Evolutionary conservation across 2,888 invertebrate genomes (phyloP), one percentile per base, ranked within the genome.

Genomic region (Microchrysa polita): DNA sequence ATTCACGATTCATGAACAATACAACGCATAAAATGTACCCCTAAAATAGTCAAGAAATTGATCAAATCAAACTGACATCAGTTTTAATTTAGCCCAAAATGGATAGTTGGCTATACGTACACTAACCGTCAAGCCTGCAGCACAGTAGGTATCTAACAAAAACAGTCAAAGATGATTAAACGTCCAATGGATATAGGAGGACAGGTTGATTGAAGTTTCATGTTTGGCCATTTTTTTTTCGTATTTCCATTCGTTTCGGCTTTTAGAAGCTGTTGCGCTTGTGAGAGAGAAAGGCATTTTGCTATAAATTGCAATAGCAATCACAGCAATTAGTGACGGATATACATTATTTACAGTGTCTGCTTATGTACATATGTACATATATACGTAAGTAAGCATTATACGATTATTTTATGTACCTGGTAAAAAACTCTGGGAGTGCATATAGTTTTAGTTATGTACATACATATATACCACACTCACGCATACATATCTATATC

Each of bases 161-260:
- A 55, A 55, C n/a, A 23, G 48, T 22, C 22, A 1, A 48, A 67
- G 67, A 67, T 53, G 67, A 67, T 67, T 67, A 67, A 67, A 34
- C 53, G 40, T 52, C 20, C 55, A 34, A 34, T 34, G 55, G 53
- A 55, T 40, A 55, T 42, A 57, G 69, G 57, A 69, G 55, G 69
- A 69, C 69, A 69, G 69, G 69, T 69, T 69, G 55, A 69, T 69
- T 55, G 55, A 69, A 69, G 55, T 55, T 69, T 57, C 55, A 55
- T 69, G 69, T 55, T 69, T 18, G 23, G 69, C 34, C 22, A 23
- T 65, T 44, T 65, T 60, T 65, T 44, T 65, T 60, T 65, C 55
- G 10, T 20, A 20, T 55, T 55, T 10, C 18, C 5, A 55, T 55
- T 20, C 7, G 18, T 10, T 55, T 55, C 4, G 55, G 18, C 14